These are phyloP conservation scores for Caenorhabditis imperialis DNA, from an alignment of 2,888 invertebrate species.

Conservation along the genomic window DNA sequence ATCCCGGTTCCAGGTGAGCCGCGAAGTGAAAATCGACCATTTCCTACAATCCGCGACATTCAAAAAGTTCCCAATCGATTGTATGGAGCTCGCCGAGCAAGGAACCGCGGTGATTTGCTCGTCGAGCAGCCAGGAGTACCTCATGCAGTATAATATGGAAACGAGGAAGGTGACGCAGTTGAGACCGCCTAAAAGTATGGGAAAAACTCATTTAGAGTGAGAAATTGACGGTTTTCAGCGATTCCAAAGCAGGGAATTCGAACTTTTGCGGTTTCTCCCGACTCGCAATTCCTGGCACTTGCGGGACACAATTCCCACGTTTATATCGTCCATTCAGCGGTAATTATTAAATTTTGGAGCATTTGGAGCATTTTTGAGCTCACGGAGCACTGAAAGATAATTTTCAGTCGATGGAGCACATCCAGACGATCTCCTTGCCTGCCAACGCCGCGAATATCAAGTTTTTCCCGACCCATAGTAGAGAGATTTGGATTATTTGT, in stretches of 20 bases:
- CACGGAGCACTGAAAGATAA: too few species aligned
- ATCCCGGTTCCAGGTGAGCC: slow-evolving; percentile 15
- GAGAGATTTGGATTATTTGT: slow-evolving; percentile 57
- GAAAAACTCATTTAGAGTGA: too few species aligned
- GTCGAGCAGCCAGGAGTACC: slow-evolving; percentile 50
- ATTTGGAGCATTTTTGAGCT: slow-evolving; percentile 6
- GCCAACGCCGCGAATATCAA: slow-evolving; percentile 46
- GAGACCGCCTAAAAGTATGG: slow-evolving; percentile 44
- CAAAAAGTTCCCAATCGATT: slow-evolving; percentile 55
- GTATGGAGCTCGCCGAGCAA: slow-evolving; percentile 54
- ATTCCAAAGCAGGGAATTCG: slow-evolving; percentile 51
- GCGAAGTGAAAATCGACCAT: slow-evolving; percentile 55
- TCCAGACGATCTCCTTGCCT: slow-evolving; percentile 50
- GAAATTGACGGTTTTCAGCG: slow-evolving; percentile 40
- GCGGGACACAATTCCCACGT: slow-evolving; percentile 52
- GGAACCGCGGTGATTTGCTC: slow-evolving; percentile 57
- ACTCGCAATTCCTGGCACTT: slow-evolving; percentile 54
- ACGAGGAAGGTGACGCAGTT: slow-evolving; percentile 46
- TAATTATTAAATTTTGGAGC: slow-evolving; percentile 11
- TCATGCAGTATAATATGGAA: slow-evolving; percentile 62
- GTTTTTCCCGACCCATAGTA: slow-evolving; percentile 47
- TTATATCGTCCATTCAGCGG: slow-evolving; percentile 55
- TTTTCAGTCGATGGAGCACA: slow-evolving; percentile 63
- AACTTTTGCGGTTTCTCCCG: slow-evolving; percentile 56
- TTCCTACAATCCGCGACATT: slow-evolving; percentile 57